Percentiles rank a stretch among this genome's conserved stretches.
phyloP scores from a whole-genome alignment of 2,888 invertebrate species.

The Dryococelus australis region DNA sequence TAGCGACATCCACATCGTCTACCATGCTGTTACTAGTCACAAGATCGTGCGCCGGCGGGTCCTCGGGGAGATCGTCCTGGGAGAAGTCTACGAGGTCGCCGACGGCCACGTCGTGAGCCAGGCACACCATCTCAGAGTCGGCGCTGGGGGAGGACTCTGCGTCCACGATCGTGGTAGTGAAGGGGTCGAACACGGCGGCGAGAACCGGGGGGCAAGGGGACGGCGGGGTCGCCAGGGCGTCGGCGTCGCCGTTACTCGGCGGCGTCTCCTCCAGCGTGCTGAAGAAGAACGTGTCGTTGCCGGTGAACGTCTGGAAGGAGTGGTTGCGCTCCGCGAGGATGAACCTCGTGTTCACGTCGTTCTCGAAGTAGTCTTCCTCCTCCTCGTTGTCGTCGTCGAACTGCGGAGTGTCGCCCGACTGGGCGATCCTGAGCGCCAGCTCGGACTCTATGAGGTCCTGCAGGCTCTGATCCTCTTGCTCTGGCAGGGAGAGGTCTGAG shows the following conservation, averaged over 20 bases:
- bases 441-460: slow-evolving; percentile 51
- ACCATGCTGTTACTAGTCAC: slow-evolving; percentile 13
- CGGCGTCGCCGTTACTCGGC: slow-evolving; percentile 36
- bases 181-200: slow-evolving; percentile 38
- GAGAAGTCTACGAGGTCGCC: slow-evolving; percentile 17
- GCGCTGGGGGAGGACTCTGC: slow-evolving; percentile 33
- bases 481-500: slow-evolving; percentile 33
- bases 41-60: neutral
- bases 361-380: neutral
- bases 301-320: slow-evolving; percentile 37
- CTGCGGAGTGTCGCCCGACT: slow-evolving; percentile 31
- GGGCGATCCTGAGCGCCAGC: slow-evolving; percentile 44
- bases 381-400: neutral
- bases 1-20: slow-evolving; percentile 13
- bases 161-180: slow-evolving; percentile 37
- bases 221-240: neutral
- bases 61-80: neutral
- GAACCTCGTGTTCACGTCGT: slow-evolving; percentile 42
- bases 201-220: neutral
- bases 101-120: neutral
- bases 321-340: slow-evolving; percentile 37
- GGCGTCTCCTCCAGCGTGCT: slow-evolving; percentile 36
- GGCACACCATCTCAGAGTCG: slow-evolving; percentile 22
- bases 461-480: slow-evolving; percentile 46
- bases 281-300: slow-evolving; percentile 38